Percentiles rank a stretch among this genome's conserved stretches.
phyloP scores from a whole-genome alignment of 2,888 invertebrate genomes.

The Mallateleia sp. region DNA sequence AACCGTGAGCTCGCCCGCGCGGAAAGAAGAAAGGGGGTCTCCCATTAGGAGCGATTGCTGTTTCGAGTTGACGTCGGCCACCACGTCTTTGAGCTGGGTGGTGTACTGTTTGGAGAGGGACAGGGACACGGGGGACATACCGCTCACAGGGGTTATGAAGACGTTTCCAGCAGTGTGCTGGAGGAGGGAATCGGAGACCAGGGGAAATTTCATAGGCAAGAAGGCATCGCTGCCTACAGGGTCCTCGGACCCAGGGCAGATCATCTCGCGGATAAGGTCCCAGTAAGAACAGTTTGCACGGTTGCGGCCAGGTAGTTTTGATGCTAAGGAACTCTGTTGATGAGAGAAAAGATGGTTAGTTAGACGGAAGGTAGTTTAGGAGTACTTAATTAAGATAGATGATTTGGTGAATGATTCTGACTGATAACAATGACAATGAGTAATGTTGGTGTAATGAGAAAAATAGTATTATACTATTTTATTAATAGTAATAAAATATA shows the following conservation, averaged over 20 bases:
- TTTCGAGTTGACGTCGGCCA: constrained; percentile 63
- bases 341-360: neutral
- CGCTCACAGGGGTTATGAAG: constrained; percentile 92
- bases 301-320: constrained; percentile 95
- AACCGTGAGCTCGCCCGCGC: constrained; percentile 88
- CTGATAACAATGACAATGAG: no score
- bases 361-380: no score
- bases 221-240: constrained; percentile 91
- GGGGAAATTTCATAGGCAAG: constrained; percentile 92
- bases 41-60: constrained; percentile 75
- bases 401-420: no score
- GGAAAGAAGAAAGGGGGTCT: constrained; percentile 87
- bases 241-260: constrained; percentile 94
- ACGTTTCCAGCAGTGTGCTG: constrained; percentile 94
- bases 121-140: constrained; percentile 82
- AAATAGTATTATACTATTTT: no score
- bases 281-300: constrained; percentile 94
- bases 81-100: constrained; percentile 77
- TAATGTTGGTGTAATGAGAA: no score
- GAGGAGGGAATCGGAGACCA: constrained; percentile 94
- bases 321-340: constrained; percentile 92
- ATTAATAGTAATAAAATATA: no score
- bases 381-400: no score
- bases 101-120: constrained; percentile 87
- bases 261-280: constrained; percentile 94